A percentile compares a stretch with the other conserved stretches of the same genome.
phyloP scores from a whole-genome alignment of 1,140 invertebrate species.

The Caenorhabditis briggsae region DNA sequence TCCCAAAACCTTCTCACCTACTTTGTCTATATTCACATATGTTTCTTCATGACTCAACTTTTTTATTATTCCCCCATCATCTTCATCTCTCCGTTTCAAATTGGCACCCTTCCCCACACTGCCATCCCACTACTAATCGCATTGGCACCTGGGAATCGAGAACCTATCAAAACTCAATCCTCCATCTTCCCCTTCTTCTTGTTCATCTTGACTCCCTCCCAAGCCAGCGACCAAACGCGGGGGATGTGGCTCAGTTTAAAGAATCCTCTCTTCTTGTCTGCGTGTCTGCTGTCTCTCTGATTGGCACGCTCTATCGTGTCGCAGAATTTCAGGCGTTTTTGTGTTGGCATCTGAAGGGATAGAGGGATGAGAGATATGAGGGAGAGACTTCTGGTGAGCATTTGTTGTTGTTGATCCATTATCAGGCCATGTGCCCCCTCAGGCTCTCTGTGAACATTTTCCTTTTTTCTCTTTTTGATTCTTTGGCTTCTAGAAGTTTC shows the following conservation, averaged over 20 bases:
- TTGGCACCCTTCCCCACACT: neutral
- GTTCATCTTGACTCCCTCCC: neutral
- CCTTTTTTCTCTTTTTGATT: neutral
- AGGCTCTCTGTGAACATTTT: neutral
- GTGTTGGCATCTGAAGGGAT: neutral
- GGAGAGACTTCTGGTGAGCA: neutral
- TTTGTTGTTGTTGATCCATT: constrained; percentile 47
- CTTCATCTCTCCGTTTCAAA: neutral
- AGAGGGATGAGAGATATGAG: neutral
- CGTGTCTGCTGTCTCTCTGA: neutral
- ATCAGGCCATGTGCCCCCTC: constrained; percentile 11
- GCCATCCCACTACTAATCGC: constrained; percentile 6
- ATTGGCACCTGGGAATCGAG: constrained; percentile 19
- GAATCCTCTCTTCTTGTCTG: constrained; percentile 14
- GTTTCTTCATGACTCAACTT: neutral
- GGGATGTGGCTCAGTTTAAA: constrained; percentile 47
- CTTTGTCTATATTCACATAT: too few relatives aligned
- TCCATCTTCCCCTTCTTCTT: neutral
- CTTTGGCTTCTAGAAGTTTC: neutral
- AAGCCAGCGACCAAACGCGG: constrained; percentile 38
- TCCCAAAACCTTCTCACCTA: too few relatives aligned
- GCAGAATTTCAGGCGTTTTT: constrained; percentile 31
- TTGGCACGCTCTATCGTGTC: neutral
- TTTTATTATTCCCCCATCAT: neutral
- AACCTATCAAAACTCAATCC: constrained; percentile 2